Conservation (phyloP, 2,888 invertebrate species). For the Cecidostiba fungosa region DNA sequence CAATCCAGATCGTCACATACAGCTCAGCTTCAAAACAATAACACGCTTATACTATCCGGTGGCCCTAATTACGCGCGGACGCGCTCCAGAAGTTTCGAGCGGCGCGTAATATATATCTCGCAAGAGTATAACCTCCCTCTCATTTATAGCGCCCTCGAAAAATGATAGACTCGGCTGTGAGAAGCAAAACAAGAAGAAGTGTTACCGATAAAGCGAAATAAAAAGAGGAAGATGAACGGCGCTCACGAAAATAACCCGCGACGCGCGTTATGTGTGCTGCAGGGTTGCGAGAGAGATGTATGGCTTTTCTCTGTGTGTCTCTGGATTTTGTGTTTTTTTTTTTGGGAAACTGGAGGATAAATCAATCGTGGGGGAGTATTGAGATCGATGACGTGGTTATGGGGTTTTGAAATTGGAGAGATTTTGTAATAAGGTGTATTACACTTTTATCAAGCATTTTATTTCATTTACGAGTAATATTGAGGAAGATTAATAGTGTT, state of each 20-base stretch:
- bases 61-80: slow-evolving; percentile 23
- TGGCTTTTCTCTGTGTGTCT: neutral
- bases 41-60: neutral
- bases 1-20: neutral
- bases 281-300: neutral
- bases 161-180: neutral
- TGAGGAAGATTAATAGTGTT: neutral
- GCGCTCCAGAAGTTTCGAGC: neutral
- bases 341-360: neutral
- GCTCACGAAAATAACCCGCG: slow-evolving; percentile 10
- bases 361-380: neutral
- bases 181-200: slow-evolving; percentile 1
- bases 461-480: too few relatives aligned
- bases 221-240: neutral
- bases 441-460: too few relatives aligned
- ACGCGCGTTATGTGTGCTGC: neutral
- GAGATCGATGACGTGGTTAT: neutral
- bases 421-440: neutral
- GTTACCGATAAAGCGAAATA: slow-evolving; percentile 14
- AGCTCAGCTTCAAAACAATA: slow-evolving; percentile 23
- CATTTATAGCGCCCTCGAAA: slow-evolving; percentile 9
- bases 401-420: neutral
- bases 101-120: neutral
- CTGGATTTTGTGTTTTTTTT: neutral
- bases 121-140: neutral